phyloP scores from a whole-genome alignment of 2,113 vertebrate species.

The Chloropsis hardwickii region DNA sequence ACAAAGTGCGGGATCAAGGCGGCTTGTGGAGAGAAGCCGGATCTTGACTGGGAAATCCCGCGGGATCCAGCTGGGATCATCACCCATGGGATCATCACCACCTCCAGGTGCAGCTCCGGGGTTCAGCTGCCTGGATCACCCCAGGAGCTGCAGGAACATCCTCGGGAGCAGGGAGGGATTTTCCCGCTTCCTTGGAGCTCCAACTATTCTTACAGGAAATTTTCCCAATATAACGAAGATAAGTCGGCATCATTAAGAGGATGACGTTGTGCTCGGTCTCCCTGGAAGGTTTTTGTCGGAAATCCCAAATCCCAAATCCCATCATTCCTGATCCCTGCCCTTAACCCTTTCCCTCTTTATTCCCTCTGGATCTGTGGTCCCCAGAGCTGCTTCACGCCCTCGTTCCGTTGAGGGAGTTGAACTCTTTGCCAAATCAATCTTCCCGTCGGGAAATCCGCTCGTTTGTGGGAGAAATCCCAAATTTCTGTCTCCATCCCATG shows the following conservation, averaged over 20 bases:
- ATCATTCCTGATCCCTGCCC: fast-evolving
- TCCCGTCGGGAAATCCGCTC: fast-evolving
- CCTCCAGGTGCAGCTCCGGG: neutral
- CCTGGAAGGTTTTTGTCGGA: neutral
- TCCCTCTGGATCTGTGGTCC: neutral
- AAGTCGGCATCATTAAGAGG: neutral
- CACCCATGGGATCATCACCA: neutral
- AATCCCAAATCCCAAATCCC: neutral
- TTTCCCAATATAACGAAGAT: neutral
- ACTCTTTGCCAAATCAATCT: neutral
- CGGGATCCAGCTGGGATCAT: neutral
- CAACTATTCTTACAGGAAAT: neutral
- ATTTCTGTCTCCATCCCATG: neutral
- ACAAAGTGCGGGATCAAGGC: neutral
- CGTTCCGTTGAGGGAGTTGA: fast-evolving
- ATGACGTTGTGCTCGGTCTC: neutral
- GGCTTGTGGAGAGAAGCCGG: neutral
- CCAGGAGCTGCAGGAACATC: neutral
- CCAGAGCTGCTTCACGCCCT: neutral
- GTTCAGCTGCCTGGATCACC: fast-evolving
- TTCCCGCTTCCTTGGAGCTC: neutral
- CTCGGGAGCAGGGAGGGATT: neutral
- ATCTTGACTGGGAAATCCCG: fast-evolving
- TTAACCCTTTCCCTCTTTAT: neutral
- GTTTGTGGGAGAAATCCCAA: neutral